Evolutionary conservation across 2,888 invertebrate genomes (phyloP).

Genomic region (Acleris holmiana): DNA sequence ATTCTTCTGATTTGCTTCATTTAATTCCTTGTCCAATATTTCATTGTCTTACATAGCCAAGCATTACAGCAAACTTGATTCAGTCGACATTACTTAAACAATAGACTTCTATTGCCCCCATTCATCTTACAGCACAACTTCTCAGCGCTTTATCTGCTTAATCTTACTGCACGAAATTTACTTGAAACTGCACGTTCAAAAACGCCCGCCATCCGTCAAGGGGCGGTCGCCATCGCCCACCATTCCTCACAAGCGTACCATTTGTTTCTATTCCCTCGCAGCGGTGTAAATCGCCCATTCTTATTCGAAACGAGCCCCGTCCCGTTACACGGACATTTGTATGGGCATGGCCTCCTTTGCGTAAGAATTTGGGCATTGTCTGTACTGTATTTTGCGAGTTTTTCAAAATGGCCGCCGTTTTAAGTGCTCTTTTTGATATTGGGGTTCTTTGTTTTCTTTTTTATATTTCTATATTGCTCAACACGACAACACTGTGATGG

Average conservation of each 20-base stretch:
- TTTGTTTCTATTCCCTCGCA: constrained; percentile 51
- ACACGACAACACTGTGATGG: no score
- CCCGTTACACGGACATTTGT: constrained; percentile 42
- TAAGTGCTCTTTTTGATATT: constrained; percentile 18
- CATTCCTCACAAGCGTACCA: constrained; percentile 45
- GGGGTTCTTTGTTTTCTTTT: constrained; percentile 2
- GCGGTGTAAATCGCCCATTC: constrained; percentile 52
- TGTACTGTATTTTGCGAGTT: constrained; percentile 25
- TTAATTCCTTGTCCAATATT: no score
- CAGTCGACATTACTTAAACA: neutral
- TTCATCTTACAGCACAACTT: neutral
- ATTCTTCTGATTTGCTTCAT: no score
- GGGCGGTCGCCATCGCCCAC: constrained; percentile 37
- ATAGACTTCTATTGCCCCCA: neutral
- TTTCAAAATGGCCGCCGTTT: constrained; percentile 8
- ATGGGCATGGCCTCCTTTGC: constrained; percentile 41
- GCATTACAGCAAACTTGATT: no score
- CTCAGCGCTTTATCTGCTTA: constrained; percentile 2
- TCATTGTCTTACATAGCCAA: no score
- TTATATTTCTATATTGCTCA: neutral
- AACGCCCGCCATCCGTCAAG: constrained; percentile 38
- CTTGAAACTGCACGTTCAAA: constrained; percentile 34
- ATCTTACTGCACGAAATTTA: constrained; percentile 19
- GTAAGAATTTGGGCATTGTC: constrained; percentile 39
- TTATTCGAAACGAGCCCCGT: constrained; percentile 49